phyloP scores from a whole-genome alignment of 2,888 invertebrate genomes.

The Coleophora flavipennella region DNA sequence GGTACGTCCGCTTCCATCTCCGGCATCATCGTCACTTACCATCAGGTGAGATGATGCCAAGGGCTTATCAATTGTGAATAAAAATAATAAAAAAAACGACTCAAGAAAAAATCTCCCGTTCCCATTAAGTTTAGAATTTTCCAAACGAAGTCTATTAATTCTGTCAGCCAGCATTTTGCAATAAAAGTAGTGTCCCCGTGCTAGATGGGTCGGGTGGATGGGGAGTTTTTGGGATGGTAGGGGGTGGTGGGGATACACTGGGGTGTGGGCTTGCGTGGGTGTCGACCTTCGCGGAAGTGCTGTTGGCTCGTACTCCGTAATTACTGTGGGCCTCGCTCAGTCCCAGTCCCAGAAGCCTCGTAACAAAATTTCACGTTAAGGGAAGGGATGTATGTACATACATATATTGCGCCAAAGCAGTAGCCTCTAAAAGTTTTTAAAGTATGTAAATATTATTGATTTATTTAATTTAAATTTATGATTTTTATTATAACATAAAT shows the following conservation, averaged over 20 bases:
- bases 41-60: too few relatives aligned
- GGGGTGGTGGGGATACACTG: conserved; percentile 9
- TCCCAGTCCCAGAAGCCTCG: conserved; percentile 25
- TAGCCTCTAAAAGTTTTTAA: too few relatives aligned
- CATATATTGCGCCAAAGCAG: too few relatives aligned
- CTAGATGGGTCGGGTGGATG: background rate
- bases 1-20: too few relatives aligned
- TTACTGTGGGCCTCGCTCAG: conserved; percentile 23
- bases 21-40: too few relatives aligned
- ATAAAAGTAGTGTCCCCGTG: conserved; percentile 6
- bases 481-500: too few relatives aligned
- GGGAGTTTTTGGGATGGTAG: conserved; percentile 1
- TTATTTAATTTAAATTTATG: too few relatives aligned
- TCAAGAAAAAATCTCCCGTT: too few relatives aligned
- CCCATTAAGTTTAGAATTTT: background rate
- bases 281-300: conserved; percentile 44
- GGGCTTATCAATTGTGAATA: too few relatives aligned
- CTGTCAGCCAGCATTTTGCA: conserved; percentile 3
- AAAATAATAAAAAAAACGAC: too few relatives aligned
- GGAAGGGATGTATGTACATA: too few relatives aligned
- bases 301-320: conserved; percentile 29
- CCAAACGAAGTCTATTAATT: conserved; percentile 10
- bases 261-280: conserved; percentile 13
- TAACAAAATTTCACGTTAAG: conserved; percentile 1
- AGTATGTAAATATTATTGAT: too few relatives aligned